Evolutionary conservation across 2,888 invertebrate species (phyloP), one percentile per base, ranked within the genome.

Genomic region (Dinocampus coccinellae): DNA sequence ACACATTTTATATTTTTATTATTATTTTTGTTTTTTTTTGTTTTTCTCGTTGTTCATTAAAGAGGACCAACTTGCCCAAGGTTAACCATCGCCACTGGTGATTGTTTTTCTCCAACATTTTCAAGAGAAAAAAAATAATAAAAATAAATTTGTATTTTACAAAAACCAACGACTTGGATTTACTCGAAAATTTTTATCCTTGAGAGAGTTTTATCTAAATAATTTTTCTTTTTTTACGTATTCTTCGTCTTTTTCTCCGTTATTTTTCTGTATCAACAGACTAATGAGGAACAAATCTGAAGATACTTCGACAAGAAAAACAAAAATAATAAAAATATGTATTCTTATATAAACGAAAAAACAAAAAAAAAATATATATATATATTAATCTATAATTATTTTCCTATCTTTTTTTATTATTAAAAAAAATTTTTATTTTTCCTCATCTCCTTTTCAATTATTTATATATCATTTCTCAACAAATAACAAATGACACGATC

Each of bases 271-370:
- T n/a, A n/a, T 77, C 73, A 78, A 77, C 78, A 79, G 77, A 81
- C 80, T 80, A 81, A 83, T 80, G 79, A 81, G 77, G 79, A 84
- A 80, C 82, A 85, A 85, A 85, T 84, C 83, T 83, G 80, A 78
- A 82, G 82, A 83, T 83, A 83, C 83, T 83, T 82, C 64, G 72
- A 66, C 72, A 73, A 73, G 72, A 57, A 53, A 74, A 75, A 77
- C 72, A 70, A n/a, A n/a, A n/a, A n/a, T n/a, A n/a, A n/a, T n/a
- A n/a, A n/a, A n/a, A n/a, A 72, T 69, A 68, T 36, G 66, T 64
- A 73, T 75, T 73, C 75, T 47, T 70, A 64, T 53, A 60, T 24
- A n/a, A n/a, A n/a, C n/a, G n/a, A n/a, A 57, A 53, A 74, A 75
- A 77, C 72, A 70, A n/a, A n/a, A n/a, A n/a, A n/a, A n/a, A n/a